These are phyloP conservation scores for Acleris cristana DNA, from an alignment of 2,888 invertebrate species.

Conservation along the genomic window DNA sequence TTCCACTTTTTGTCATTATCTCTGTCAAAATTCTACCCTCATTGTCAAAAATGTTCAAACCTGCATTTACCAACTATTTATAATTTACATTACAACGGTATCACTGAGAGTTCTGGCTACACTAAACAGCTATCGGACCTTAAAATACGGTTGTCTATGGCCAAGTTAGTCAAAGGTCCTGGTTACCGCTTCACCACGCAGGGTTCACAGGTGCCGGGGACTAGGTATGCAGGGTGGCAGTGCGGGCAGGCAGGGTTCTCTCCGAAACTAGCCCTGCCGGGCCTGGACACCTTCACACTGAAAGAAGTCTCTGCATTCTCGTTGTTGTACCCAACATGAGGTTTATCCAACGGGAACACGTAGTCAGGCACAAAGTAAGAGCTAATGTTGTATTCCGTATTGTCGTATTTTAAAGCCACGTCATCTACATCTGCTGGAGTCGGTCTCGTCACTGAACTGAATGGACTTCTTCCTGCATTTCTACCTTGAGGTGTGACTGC, in stretches of 20 bases:
- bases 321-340: slow-evolving; percentile 83
- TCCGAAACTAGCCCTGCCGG: slow-evolving; percentile 77
- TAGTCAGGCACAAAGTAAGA: slow-evolving; percentile 86
- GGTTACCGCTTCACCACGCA: slow-evolving; percentile 83
- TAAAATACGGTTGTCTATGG: slow-evolving; percentile 24
- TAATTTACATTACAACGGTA: slow-evolving; percentile 1
- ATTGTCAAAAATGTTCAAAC: background rate
- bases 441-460: slow-evolving; percentile 62
- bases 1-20: no score
- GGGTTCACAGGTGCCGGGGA: slow-evolving; percentile 86
- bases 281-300: slow-evolving; percentile 80
- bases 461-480: slow-evolving; percentile 61
- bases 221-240: slow-evolving; percentile 85
- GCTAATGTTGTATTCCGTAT: slow-evolving; percentile 83
- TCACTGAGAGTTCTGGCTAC: slow-evolving; percentile 3
- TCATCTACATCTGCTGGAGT: slow-evolving; percentile 58
- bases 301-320: slow-evolving; percentile 85
- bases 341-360: slow-evolving; percentile 83
- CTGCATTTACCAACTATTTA: background rate
- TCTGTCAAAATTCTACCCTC: no score
- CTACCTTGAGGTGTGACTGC: slow-evolving; percentile 52
- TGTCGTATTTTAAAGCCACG: slow-evolving; percentile 49
- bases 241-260: slow-evolving; percentile 86
- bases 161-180: slow-evolving; percentile 5
- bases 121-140: slow-evolving; percentile 4